Conservation (phyloP, 2,888 invertebrate species). For the Xestia xanthographa region DNA sequence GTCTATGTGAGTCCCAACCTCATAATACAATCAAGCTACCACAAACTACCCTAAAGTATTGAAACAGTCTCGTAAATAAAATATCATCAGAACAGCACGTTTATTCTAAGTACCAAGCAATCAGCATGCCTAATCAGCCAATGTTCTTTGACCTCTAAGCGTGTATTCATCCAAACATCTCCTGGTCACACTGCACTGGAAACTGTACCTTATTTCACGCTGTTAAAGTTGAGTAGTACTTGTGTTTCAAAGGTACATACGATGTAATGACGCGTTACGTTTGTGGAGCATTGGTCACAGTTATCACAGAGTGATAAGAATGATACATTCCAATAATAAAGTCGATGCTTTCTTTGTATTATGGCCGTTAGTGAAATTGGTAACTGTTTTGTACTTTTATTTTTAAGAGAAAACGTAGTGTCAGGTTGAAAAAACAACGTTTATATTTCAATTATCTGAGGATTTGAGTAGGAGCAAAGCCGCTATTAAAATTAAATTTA, state of each 20-base stretch:
- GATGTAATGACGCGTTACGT: conserved; percentile 64
- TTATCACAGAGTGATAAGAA: conserved; percentile 85
- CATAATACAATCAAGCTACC: neutral
- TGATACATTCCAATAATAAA: conserved; percentile 87
- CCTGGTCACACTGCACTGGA: conserved; percentile 43
- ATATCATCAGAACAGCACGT: conserved; percentile 71
- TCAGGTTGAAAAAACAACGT: neutral
- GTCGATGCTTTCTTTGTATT: conserved; percentile 84
- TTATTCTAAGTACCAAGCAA: conserved; percentile 77
- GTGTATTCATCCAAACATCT: conserved; percentile 67
- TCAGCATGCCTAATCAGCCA: conserved; percentile 82
- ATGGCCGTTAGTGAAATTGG: conserved; percentile 58
- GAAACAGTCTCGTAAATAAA: conserved; percentile 53
- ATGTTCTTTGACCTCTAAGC: conserved; percentile 87
- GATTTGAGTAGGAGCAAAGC: neutral
- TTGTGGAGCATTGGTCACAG: conserved; percentile 79
- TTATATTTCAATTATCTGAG: neutral
- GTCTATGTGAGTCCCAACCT: neutral
- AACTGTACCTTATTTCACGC: conserved; percentile 51
- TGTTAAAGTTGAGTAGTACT: conserved; percentile 67
- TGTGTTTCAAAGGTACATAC: conserved; percentile 62
- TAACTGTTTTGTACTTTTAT: conserved; percentile 35
- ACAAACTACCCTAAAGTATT: conserved; percentile 46
- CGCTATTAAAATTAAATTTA: neutral
- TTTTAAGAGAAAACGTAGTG: neutral